phyloP scores from a whole-genome alignment of 2,888 invertebrate species.

The Chorisops tibialis region DNA sequence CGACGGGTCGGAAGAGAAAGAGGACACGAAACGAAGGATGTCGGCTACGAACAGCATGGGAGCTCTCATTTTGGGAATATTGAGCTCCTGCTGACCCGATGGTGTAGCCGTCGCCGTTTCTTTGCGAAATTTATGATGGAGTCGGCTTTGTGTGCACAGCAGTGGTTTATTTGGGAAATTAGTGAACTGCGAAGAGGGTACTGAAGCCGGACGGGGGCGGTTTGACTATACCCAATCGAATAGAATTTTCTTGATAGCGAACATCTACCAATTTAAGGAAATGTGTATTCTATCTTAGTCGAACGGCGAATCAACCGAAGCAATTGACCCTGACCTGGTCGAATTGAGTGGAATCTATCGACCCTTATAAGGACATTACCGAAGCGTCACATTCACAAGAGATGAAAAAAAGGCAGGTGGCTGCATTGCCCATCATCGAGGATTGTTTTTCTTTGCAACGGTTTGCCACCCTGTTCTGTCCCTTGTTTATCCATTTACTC shows the following conservation, averaged over 20 bases:
- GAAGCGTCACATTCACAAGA: too few relatives aligned
- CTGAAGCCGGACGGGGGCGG: too few relatives aligned
- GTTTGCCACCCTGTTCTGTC: not conserved
- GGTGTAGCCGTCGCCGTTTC: not conserved
- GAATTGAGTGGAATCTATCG: too few relatives aligned
- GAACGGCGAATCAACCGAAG: too few relatives aligned
- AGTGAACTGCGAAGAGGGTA: not conserved
- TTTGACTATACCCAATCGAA: not conserved
- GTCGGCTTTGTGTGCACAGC: not conserved
- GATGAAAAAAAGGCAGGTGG: too few relatives aligned
- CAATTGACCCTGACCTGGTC: too few relatives aligned
- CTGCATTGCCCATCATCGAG: not conserved
- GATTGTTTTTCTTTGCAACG: not conserved
- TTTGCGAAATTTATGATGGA: not conserved
- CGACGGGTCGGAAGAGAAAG: not conserved
- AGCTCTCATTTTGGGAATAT: not conserved
- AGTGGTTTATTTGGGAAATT: constrained; percentile 7
- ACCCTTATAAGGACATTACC: too few relatives aligned
- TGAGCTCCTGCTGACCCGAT: constrained; percentile 3
- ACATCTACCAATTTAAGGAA: too few relatives aligned
- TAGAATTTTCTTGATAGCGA: not conserved
- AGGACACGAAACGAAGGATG: not conserved
- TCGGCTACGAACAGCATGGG: not conserved
- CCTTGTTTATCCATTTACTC: constrained; percentile 11
- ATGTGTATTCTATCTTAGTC: too few relatives aligned